Percentiles rank a stretch among this genome's conserved stretches.
These are phyloP conservation scores for Hydropsyche tenuis DNA, from an alignment of 1,140 invertebrate genomes.

Conservation along the genomic window DNA sequence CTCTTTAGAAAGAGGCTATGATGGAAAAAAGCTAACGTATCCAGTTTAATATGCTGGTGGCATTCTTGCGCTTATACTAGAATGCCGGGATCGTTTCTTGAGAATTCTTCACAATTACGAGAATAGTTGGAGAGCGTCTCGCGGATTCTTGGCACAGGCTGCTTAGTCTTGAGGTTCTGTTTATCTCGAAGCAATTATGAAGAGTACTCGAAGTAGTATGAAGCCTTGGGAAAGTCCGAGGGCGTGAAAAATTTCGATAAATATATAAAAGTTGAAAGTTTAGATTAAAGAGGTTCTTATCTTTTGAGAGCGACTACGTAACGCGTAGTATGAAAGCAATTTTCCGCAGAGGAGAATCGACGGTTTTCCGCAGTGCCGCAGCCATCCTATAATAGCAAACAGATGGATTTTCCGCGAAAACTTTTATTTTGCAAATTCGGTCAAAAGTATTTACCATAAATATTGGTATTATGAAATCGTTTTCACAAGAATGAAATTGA, in stretches of 20 bases:
- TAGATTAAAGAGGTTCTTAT: background rate
- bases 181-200: constrained; percentile 4
- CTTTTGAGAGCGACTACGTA: background rate
- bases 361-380: no score
- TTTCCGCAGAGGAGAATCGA: background rate
- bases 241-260: no score
- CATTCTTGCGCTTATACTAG: background rate
- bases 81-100: background rate
- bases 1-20: constrained; percentile 11
- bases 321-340: background rate
- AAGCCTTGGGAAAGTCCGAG: background rate
- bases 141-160: constrained; percentile 9
- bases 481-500: no score
- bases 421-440: background rate
- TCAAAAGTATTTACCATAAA: no score
- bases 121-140: constrained; percentile 6
- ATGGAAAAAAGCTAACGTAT: constrained; percentile 2
- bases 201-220: background rate
- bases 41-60: constrained; percentile 17
- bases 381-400: background rate
- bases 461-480: no score
- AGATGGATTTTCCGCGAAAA: background rate
- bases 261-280: no score
- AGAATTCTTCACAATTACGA: constrained; percentile 21
- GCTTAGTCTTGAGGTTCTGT: background rate